phyloP scores from a whole-genome alignment of 1,140 invertebrate species.

The roundworm (Caenorhabditis elegans) region WBcel235 BX284604.4:11251501-11252000 shows the following conservation, averaged over 20 bases:
- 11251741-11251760: not conserved
- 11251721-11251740: slow-evolving; percentile 38
- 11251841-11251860: slow-evolving; percentile 17
- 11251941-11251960: slow-evolving; percentile 35
- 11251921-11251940: slow-evolving; percentile 7
- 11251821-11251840: slow-evolving; percentile 44
- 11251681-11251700: slow-evolving; percentile 28
- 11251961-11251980: slow-evolving; percentile 76
- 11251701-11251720: slow-evolving; percentile 36
- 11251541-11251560: no score
- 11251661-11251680: slow-evolving; percentile 41
- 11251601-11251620: no score
- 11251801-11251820: slow-evolving; percentile 35
- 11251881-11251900: not conserved
- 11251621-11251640: not conserved
- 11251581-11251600: no score
- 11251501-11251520: no score
- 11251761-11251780: slow-evolving; percentile 38
- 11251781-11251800: slow-evolving; percentile 38
- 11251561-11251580: no score
- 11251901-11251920: slow-evolving; percentile 37
- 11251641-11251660: slow-evolving; percentile 29
- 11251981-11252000: slow-evolving; percentile 87
- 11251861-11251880: not conserved
- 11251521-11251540: no score